Evolutionary conservation across 2,888 invertebrate genomes (phyloP).

Genomic region (Physocephala rufipes): DNA sequence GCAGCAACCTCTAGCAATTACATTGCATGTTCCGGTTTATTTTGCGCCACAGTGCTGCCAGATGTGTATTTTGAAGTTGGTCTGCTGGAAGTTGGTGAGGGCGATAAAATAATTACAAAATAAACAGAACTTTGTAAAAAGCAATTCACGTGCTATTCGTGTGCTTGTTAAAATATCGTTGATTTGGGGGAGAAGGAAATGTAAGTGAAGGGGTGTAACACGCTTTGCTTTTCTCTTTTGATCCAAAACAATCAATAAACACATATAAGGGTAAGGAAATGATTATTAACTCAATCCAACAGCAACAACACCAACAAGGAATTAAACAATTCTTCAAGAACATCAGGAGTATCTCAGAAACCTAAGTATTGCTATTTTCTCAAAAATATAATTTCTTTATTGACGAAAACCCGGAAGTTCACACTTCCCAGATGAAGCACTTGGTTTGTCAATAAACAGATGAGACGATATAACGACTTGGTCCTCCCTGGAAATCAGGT

Average conservation of each 20-base stretch:
- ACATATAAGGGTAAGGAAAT: background rate
- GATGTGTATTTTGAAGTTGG: conserved; percentile 13
- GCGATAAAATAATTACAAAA: conserved; percentile 27
- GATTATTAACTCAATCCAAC: background rate
- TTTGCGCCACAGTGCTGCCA: conserved; percentile 28
- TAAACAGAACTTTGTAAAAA: background rate
- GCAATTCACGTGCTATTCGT: background rate
- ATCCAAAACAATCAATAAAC: background rate
- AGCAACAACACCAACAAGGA: background rate
- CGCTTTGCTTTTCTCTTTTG: background rate
- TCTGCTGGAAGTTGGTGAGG: too few relatives aligned
- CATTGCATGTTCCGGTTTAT: conserved; percentile 12
- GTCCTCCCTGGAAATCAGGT: too few relatives aligned
- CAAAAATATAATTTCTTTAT: too few relatives aligned
- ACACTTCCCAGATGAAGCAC: too few relatives aligned
- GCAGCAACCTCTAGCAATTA: background rate
- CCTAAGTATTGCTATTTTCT: background rate
- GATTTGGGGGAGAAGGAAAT: background rate
- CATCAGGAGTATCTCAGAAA: background rate
- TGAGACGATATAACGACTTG: too few relatives aligned
- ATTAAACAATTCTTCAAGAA: background rate
- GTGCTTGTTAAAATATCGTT: background rate
- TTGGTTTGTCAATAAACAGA: too few relatives aligned
- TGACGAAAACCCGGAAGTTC: too few relatives aligned
- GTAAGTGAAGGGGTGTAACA: background rate